Base-by-base conservation (phyloP, 2,888 invertebrate genomes). In the Prenolepis imparis region DNA sequence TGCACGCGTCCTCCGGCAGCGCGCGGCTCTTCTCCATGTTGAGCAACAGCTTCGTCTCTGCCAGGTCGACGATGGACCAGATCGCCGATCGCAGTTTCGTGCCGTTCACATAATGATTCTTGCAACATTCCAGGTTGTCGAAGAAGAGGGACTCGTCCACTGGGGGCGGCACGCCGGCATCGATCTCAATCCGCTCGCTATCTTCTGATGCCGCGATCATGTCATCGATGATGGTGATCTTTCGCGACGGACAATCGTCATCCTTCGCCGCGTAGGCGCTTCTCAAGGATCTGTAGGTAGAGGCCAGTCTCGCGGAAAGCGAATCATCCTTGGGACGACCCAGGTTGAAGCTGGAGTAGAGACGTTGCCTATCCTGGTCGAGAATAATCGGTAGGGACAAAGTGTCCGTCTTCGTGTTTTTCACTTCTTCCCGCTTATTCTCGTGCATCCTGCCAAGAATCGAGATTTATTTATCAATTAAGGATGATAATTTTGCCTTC, bases 81-180 rank as follows among this genome's bases (percentile, higher is more conserved):
- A 94, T 91, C 0, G 91, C 90, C 1, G 92, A 92, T 78, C 92
- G 91, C 2, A 94, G 84, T 63, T 92, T 93, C 12, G 90, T 90
- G 0, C 92, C 91, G 48, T 91, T 91, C 11, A 91, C 84, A 18
- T 91, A 86, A 0, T 85, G 87, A 21, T 91, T 90, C 28, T 90
- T 88, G 11, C 93, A 84, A 1, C 92, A 89, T 28, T 93, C 92
- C n/a, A 94, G 84, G 78, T 94, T 94, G 83, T 94, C 94, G 85
- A 94, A 94, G 81, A 94, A 94, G 0, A 94, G 88, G 0, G 94
- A 94, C 24, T 94, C 94, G 84, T 94, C 94, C 5, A 91, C 92
- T 0, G 94, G 94, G 5, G 94, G 94, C 4, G 94, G 92, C 32
- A 92, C 90, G 3, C 94, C 94, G 0, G 94, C 94, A 77, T 94